Evolutionary conservation across 2,888 invertebrate species (phyloP).

Genomic region (Rhorus exstirpatorius): DNA sequence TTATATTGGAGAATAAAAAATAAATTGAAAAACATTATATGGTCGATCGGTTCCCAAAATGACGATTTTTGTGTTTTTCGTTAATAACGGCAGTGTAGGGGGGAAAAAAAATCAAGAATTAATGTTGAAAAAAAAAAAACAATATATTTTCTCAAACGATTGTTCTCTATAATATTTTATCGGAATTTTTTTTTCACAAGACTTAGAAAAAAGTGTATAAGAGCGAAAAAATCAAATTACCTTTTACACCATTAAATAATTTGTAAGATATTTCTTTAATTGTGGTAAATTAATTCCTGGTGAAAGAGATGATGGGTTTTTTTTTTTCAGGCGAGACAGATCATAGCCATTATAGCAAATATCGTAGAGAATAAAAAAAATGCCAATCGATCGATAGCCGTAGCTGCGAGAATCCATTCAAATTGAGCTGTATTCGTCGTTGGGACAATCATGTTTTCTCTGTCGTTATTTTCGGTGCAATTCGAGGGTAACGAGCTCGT

Average conservation of each 20-base stretch:
- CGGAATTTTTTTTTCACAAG: background rate
- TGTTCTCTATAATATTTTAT: too few relatives aligned
- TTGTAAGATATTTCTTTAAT: background rate
- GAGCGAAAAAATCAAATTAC: background rate
- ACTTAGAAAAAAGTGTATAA: background rate
- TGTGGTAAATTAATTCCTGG: background rate
- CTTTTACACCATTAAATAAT: constrained; percentile 14
- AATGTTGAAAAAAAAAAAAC: too few relatives aligned
- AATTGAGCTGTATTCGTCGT: constrained; percentile 85
- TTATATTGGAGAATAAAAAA: constrained; percentile 36
- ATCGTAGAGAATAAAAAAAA: constrained; percentile 88
- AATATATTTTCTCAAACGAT: too few relatives aligned
- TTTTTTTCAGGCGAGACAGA: constrained; percentile 85
- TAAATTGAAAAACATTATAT: background rate
- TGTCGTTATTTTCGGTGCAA: constrained; percentile 77
- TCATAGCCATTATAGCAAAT: constrained; percentile 87
- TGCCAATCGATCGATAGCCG: constrained; percentile 88
- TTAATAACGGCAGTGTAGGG: too few relatives aligned
- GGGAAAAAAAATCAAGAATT: too few relatives aligned
- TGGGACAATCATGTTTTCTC: constrained; percentile 77
- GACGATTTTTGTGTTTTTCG: too few relatives aligned
- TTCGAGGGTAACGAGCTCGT: constrained; percentile 74
- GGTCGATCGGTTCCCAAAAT: too few relatives aligned
- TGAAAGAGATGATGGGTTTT: background rate
- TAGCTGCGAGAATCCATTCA: constrained; percentile 90